Evolutionary conservation across 2,888 invertebrate species (phyloP), one percentile per base, ranked within the genome.

Genomic region (Antheraea assamensis): DNA sequence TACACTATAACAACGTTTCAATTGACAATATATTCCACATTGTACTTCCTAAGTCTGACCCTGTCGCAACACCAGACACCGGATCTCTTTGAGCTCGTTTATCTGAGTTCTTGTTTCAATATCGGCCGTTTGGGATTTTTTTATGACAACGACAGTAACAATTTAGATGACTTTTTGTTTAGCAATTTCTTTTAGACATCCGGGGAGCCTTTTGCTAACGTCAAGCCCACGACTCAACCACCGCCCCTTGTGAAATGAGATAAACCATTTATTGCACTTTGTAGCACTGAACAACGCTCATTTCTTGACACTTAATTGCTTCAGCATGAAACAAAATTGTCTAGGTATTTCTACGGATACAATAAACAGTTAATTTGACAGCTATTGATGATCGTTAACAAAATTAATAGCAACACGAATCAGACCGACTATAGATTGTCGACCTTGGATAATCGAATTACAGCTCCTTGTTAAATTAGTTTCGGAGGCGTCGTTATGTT

Each of bases 81-180:
- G 72, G 70, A 61, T 74, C 72, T 74, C 72, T 74, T 79, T 73
- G 78, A 75, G 68, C 74, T 73, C 75, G 77, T 77, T 78, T 79
- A 80, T 80, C 76, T 73, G 76, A 79, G 75, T 83, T 84, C 78
- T 83, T 83, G 80, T 84, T 82, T 72, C 80, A 76, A 82, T 82
- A 86, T 83, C 77, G 81, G 78, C 78, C 83, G 78, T 84, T 83
- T 79, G 82, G 80, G 82, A 85, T 80, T 79, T 81, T 61, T 85
- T 84, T 82, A 81, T 80, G 76, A 76, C 78, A 77, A 75, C 81
- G 75, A 74, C 80, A 79, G 80, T 77, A 70, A 76, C 77, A 76
- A 79, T 78, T 80, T 76, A 71, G 73, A 74, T 77, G 78, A 80
- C 80, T 80, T 84, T 82, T 80, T 77, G 78, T 79, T 74, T 31